Conservation (phyloP, 2,797 vertebrate genomes). For the Chelon labrosus region DNA sequence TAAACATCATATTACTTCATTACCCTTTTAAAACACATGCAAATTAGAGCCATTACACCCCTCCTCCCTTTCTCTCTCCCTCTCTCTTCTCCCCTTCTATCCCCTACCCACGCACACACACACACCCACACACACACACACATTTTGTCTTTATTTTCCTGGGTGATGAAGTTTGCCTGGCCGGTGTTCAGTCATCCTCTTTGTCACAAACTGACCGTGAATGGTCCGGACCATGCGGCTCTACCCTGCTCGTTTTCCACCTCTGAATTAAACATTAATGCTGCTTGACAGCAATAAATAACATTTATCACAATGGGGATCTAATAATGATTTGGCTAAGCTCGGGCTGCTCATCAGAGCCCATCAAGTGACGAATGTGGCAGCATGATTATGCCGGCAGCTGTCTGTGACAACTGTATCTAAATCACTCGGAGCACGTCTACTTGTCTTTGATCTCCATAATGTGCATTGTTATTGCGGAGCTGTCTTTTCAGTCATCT, state of each 20-base stretch:
- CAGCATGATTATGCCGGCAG: slow-evolving; percentile 95
- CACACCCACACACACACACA: slow-evolving; percentile 26
- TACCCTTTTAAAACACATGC: slow-evolving; percentile 99
- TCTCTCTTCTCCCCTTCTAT: background rate
- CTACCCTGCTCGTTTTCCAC: slow-evolving; percentile 88
- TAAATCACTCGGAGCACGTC: slow-evolving; percentile 88
- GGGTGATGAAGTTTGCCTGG: slow-evolving; percentile 92
- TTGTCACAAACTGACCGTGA: slow-evolving; percentile 90
- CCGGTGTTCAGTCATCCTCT: slow-evolving; percentile 87
- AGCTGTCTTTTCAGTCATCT: slow-evolving; percentile 67
- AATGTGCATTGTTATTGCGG: slow-evolving; percentile 64
- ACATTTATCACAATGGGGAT: slow-evolving; percentile 97
- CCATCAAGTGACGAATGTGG: slow-evolving; percentile 93
- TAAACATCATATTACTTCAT: slow-evolving; percentile 99
- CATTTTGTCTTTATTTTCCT: slow-evolving; percentile 72
- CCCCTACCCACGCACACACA: background rate
- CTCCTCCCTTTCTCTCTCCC: slow-evolving; percentile 60
- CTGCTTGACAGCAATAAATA: slow-evolving; percentile 98
- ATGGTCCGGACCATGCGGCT: slow-evolving; percentile 83
- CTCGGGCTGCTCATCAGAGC: slow-evolving; percentile 91
- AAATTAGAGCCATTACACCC: slow-evolving; percentile 95
- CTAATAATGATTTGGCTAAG: slow-evolving; percentile 94
- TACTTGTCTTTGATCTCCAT: slow-evolving; percentile 88
- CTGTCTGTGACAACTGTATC: slow-evolving; percentile 95
- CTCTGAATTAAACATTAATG: slow-evolving; percentile 97